Base-by-base conservation (phyloP, 2,888 invertebrate genomes). In the Bhutanitis thaidina region DNA sequence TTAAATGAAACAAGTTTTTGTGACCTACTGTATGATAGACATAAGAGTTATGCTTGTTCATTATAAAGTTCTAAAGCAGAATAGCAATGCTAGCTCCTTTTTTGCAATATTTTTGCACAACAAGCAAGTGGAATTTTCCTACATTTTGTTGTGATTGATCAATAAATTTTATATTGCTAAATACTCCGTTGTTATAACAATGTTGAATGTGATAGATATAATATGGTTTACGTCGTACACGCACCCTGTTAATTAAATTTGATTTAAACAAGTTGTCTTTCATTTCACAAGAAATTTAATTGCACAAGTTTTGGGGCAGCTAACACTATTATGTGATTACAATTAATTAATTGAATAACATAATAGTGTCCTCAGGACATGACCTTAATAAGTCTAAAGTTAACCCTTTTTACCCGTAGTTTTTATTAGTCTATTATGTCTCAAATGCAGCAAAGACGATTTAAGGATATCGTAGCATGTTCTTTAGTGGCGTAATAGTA, bases 151-250 rank as follows among this genome's bases (percentile, higher is more conserved):
- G 16, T 27, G 7, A 12, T 16, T 46, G 5, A 10, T 20, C 40
- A 8, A 45, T 32, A 7, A n/a, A 43, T 44, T 49, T 15, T 44
- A 35, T 38, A 35, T 39, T 13, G 29, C 36, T 9, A 34, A 20
- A 40, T 51, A 41, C 51, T 51, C 51, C 40, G 16, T 44, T 50
- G 37, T 51, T 27, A 10, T 44, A 51, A 38, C 43, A 37, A 46
- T 46, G 35, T 46, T 30, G 13, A 47, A 49, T 57, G 57, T 57
- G 53, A 55, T 57, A 55, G 53, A 46, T 45, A 39, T 51, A 40
- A 30, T 40, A 37, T 12, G 10, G 35, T 20, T 45, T 45, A 14
- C 15, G 20, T 29, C 35, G 14, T 46, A 45, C 35, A 41, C 32
- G 30, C 45, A 37, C 12, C 7, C 41, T 51, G 51, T 45, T 51